Evolutionary conservation across 2,113 vertebrate species (phyloP).

Genomic region (Brienomyrus longianalis): DNA sequence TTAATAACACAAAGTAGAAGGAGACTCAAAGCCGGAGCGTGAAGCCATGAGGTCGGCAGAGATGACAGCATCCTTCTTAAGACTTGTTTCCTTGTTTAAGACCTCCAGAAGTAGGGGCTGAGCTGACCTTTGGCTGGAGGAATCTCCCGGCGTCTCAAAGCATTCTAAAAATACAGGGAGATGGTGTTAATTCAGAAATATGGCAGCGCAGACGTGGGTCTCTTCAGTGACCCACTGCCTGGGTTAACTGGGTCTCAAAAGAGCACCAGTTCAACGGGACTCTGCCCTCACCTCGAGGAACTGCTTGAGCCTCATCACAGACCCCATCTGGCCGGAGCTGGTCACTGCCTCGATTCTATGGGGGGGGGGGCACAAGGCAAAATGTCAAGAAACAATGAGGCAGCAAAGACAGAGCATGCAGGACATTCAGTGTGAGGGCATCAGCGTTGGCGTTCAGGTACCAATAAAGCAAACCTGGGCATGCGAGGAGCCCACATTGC

Average conservation of each 20-base stretch:
- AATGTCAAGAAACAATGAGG: not conserved
- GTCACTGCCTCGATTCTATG: conserved; percentile 74
- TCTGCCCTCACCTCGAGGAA: conserved; percentile 66
- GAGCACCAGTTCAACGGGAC: not conserved
- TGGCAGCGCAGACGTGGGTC: not conserved
- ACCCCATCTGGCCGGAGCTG: conserved; percentile 67
- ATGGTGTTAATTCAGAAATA: not conserved
- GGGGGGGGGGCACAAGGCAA: not conserved
- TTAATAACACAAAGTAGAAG: not conserved
- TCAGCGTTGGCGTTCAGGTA: not conserved
- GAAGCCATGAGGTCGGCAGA: not conserved
- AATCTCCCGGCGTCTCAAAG: conserved; percentile 57
- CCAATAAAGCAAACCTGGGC: not conserved
- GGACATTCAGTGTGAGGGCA: not conserved
- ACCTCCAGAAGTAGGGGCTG: conserved; percentile 71
- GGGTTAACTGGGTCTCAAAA: not conserved
- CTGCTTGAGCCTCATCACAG: conserved; percentile 66
- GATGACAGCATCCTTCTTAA: not conserved
- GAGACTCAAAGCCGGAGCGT: not conserved
- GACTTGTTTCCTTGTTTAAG: conserved; percentile 42
- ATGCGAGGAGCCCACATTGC: not conserved
- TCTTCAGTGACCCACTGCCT: not conserved
- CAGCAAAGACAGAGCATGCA: not conserved
- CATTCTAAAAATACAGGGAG: conserved; percentile 34
- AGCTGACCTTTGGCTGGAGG: conserved; percentile 75